Base-by-base conservation (phyloP, 2,113 vertebrate genomes). In the Protobothrops mucrosquamatus region DNA sequence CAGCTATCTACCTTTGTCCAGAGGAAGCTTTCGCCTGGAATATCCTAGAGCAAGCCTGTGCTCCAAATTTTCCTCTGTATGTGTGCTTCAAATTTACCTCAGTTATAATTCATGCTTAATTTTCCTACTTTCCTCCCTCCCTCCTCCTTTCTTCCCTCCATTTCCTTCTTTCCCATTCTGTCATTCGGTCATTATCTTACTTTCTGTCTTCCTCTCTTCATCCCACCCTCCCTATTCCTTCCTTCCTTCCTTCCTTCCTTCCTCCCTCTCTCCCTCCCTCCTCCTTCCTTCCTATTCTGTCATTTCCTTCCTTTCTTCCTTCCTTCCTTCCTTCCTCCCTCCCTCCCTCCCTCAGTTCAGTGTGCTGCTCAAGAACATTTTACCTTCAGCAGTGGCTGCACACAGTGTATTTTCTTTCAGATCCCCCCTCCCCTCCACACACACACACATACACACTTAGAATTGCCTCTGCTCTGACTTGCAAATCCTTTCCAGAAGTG, bases 401-500 rank as follows among this genome's bases (percentile, higher is more conserved):
- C 46, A 87, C 1, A n/a, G 23, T 1, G 14, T 4, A 22, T 23
- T 64, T 52, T 59, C 1, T 88, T 52, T 24, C 29, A 12, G 29
- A 48, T 24, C 46, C 34, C 56, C 56, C 56, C 29, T 24, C 15
- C 12, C 29, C 11, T 46, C 4, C 4, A 48, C 46, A 48, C 46
- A 46, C 57, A 4, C 46, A 11, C 46, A 46, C 46, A 46, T 48
- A 4, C 46, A 11, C 29, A 54, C 48, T 18, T 15, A 6, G 56
- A n/a, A 43, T 85, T 91, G 43, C 85, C 11, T 55, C 74, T n/a
- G 7, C 54, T 85, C 91, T 61, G 10, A 34, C 48, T 87, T 29
- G 59, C 86, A 88, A 88, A 92, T 74, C 34, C 61, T 52, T 89
- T 48, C 52, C 92, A 92, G 51, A 92, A 89, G 92, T 92, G 87